Evolutionary conservation across 2,113 vertebrate genomes (phyloP).

Genomic region (Passer domesticus): DNA sequence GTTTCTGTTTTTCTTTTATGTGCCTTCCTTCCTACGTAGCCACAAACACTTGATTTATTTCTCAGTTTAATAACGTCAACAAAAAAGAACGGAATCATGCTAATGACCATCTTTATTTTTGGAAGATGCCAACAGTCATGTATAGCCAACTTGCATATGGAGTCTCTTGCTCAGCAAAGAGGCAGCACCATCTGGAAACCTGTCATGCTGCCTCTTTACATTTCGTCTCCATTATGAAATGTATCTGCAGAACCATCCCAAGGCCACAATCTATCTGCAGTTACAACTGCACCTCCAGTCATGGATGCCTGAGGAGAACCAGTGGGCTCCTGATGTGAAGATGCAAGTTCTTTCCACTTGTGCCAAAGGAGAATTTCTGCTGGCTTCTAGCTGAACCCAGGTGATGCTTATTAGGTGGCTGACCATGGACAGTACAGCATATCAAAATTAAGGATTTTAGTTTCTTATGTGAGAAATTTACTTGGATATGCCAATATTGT

Average conservation of each 20-base stretch:
- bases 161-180: background rate
- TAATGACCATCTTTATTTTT: slow-evolving; percentile 3
- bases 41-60: background rate
- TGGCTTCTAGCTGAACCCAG: background rate
- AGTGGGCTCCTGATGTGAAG: background rate
- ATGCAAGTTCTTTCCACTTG: background rate
- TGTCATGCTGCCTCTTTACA: background rate
- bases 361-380: background rate
- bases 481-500: background rate
- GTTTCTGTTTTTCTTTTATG: background rate
- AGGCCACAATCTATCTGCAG: background rate
- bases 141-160: background rate
- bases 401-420: background rate
- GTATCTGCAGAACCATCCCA: background rate
- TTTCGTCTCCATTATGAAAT: background rate
- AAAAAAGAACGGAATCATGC: background rate
- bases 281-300: background rate
- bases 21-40: background rate
- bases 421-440: background rate
- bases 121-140: background rate
- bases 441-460: background rate
- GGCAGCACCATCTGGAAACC: slow-evolving; percentile 10
- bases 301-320: background rate
- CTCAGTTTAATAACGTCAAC: background rate
- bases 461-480: background rate